Evolutionary conservation across 1,140 invertebrate genomes (phyloP), one percentile per base, ranked within the genome.

Genomic region (Monomorium pharaonis): DNA sequence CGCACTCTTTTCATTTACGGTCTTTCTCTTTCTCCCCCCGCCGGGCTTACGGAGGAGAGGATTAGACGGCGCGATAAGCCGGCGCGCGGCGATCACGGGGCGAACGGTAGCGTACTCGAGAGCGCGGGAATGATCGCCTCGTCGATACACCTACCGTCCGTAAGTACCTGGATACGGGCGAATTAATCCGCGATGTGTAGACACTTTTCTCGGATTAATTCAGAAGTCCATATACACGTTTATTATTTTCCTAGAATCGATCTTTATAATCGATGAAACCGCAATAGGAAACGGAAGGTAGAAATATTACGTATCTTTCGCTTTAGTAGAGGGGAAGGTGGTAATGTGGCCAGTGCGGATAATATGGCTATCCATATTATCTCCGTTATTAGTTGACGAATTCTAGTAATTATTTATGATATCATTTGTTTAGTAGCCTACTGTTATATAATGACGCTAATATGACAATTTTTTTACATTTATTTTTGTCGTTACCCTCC

Each of bases 61-160:
- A 80, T 89, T 75, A 69, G 87, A 87, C 86, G 72, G 76, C n/a
- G 30, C 54, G 87, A 85, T 89, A 89, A 80, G 75, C 37, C 44
- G 42, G 4, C 44, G 7, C 51, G 33, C 51, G 30, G n/a, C 51
- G 75, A 74, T 88, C 65, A 37, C 47, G 54, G 2, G 9, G 47
- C 72, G 54, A 58, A 54, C 65, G 49, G 65, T 44, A 78, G 60
- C 62, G 44, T 54, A 42, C 3, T n/a, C 16, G 27, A 30, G 33
- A 67, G 30, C 51, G 18, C 18, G 56, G 16, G 70, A 86, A 42
- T 44, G 54, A 63, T 44, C 75, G 21, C 16, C n/a, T n/a, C 24
- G 60, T 37, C n/a, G n/a, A 69, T 80, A 69, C 21, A 69, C 33
- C n/a, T 54, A 37, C 27, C 10, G 21, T 69, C 16, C 21, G n/a